Base-by-base conservation (phyloP, 2,113 vertebrate genomes). In the Dipodomys stephensi region DNA sequence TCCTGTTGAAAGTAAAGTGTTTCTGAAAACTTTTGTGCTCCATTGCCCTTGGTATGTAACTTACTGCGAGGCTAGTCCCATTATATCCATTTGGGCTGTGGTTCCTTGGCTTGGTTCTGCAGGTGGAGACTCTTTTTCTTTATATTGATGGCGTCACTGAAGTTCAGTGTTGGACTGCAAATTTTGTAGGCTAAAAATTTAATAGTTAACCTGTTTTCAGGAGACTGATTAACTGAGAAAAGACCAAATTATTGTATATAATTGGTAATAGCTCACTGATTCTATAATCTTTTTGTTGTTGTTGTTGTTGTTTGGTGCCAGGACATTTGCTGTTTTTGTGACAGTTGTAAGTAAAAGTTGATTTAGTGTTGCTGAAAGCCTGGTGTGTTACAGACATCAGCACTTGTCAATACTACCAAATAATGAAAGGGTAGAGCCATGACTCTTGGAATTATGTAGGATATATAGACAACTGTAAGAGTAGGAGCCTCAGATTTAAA, bases 131-230 rank as follows among this genome's bases (percentile, higher is more conserved):
- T 25, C 2, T 32, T 5, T 67, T 62, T 89, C 23, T 25, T 20
- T 49, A 27, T 49, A 19, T 57, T 57, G 11, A 20, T 69, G 6
- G 20, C 4, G 7, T 74, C 60, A 22, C 7, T 22, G 18, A 23
- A 23, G 67, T 88, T 62, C 2, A 18, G 8, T 68, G n/a, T 6
- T 85, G 7, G 12, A 30, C 46, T 35, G 90, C 93, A 84, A 88
- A 39, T 76, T 95, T 76, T 80, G 6, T 2, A 69, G 62, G 23
- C 65, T 84, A 73, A 46, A 73, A 77, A 87, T 85, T 86, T 49
- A 23, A 27, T 72, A 39, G 5, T 39, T 77, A 67, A 35, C 23
- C 22, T 80, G 22, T 83, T 71, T 80, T 65, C 4, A 23, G 32
- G 28, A 67, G 20, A 76, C 44, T n/a, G 23, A 81, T 6, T 65